Conservation (phyloP, 2,113 vertebrate genomes). For the Lepus americanus region DNA sequence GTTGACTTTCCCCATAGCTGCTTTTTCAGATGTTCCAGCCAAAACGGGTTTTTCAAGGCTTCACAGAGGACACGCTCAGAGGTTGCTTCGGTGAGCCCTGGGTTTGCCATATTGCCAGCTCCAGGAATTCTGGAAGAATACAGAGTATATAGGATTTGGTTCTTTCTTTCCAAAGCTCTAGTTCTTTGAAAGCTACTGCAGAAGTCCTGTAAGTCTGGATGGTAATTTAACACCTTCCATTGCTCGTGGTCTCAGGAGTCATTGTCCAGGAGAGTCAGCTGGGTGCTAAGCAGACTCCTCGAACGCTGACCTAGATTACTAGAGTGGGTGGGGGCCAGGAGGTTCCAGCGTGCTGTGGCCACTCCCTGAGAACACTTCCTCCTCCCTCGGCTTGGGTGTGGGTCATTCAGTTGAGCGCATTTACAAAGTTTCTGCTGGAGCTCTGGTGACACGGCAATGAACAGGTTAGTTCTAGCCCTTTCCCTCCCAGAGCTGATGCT, state of each 20-base stretch:
- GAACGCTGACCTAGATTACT: background rate
- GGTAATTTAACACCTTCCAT: background rate
- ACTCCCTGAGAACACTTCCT: background rate
- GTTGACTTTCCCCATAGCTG: background rate
- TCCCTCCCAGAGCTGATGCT: background rate
- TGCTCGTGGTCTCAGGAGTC: background rate
- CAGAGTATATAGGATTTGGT: background rate
- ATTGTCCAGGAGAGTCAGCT: background rate
- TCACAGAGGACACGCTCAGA: background rate
- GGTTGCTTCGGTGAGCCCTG: background rate
- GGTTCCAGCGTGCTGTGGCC: background rate
- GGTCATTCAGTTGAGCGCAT: background rate
- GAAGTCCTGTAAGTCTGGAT: background rate
- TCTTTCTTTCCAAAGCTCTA: background rate
- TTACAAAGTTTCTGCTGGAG: background rate
- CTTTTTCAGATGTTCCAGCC: background rate
- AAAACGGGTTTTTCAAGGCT: background rate
- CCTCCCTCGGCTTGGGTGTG: background rate
- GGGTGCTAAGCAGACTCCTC: background rate
- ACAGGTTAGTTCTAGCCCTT: background rate
- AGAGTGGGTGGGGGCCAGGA: background rate
- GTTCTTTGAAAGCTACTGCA: background rate
- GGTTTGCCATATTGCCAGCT: background rate
- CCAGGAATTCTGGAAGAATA: background rate
- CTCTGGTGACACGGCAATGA: background rate